These are phyloP conservation scores for Solea senegalensis DNA, from an alignment of 2,113 vertebrate species.

Conservation along the genomic window DNA sequence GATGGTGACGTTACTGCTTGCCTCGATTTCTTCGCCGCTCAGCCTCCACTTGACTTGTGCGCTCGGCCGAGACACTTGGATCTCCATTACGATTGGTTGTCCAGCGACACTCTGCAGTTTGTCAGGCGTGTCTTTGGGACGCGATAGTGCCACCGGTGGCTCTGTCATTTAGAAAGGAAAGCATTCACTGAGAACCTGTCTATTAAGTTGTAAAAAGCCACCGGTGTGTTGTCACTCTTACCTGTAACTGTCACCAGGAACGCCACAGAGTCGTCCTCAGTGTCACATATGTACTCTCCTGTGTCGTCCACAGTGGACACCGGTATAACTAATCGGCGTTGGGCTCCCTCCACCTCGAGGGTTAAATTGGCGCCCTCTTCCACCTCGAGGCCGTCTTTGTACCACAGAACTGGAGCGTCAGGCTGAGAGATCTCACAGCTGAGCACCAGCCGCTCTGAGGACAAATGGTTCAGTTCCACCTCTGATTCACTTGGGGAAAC, in stretches of 20 bases:
- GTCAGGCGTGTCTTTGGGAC: slow-evolving; percentile 40
- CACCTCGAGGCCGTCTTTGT: slow-evolving; percentile 86
- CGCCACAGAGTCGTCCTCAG: slow-evolving; percentile 84
- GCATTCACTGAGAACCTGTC: not conserved
- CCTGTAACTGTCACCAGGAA: slow-evolving; percentile 88
- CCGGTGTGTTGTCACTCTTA: slow-evolving; percentile 39
- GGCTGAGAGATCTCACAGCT: slow-evolving; percentile 85
- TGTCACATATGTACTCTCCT: slow-evolving; percentile 89
- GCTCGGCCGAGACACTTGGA: slow-evolving; percentile 71
- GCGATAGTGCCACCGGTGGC: slow-evolving; percentile 65
- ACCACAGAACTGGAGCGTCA: slow-evolving; percentile 82
- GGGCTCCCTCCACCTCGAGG: slow-evolving; percentile 80
- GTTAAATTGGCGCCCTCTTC: slow-evolving; percentile 71
- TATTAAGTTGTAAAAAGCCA: not conserved
- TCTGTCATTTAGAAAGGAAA: slow-evolving; percentile 52
- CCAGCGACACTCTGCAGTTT: slow-evolving; percentile 62
- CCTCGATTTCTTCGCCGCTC: slow-evolving; percentile 70
- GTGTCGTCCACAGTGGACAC: slow-evolving; percentile 68
- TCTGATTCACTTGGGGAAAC: slow-evolving; percentile 76
- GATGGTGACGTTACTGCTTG: slow-evolving; percentile 64
- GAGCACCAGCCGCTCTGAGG: slow-evolving; percentile 83
- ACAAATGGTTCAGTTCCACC: slow-evolving; percentile 68
- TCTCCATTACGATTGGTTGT: slow-evolving; percentile 71
- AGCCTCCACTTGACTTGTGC: slow-evolving; percentile 79
- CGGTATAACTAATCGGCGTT: slow-evolving; percentile 82